Conservation (phyloP, 2,888 invertebrate genomes). For the Noctua janthina region DNA sequence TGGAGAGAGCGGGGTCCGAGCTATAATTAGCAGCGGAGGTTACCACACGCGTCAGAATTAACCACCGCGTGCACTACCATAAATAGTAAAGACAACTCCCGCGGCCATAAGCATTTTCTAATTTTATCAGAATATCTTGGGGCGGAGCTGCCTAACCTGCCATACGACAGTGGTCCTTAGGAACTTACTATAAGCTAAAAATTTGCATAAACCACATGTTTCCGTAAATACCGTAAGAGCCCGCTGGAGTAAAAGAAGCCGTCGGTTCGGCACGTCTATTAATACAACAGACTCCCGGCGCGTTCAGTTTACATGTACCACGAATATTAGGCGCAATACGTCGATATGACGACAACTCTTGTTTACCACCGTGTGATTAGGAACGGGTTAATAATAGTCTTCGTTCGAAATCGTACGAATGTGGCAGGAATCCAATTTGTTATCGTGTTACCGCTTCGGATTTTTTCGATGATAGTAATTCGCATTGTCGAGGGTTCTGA, state of each 20-base stretch:
- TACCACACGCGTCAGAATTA: slow-evolving; percentile 80
- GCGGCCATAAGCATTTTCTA: slow-evolving; percentile 84
- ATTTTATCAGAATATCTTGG: slow-evolving; percentile 79
- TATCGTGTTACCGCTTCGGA: slow-evolving; percentile 43
- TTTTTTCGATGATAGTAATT: slow-evolving; percentile 51
- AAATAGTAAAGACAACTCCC: slow-evolving; percentile 88
- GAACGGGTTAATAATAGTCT: slow-evolving; percentile 57
- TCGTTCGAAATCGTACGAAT: slow-evolving; percentile 49
- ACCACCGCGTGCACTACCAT: slow-evolving; percentile 84
- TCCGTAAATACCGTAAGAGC: slow-evolving; percentile 76
- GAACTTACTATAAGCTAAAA: slow-evolving; percentile 63
- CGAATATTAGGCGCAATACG: slow-evolving; percentile 66
- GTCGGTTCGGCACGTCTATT: slow-evolving; percentile 74
- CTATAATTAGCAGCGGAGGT: slow-evolving; percentile 77
- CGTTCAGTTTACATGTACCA: slow-evolving; percentile 63
- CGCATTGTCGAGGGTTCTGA: slow-evolving; percentile 27
- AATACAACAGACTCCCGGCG: slow-evolving; percentile 78
- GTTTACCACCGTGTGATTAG: slow-evolving; percentile 64
- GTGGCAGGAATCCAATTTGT: slow-evolving; percentile 58
- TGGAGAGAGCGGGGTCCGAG: slow-evolving; percentile 54
- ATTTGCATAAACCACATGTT: slow-evolving; percentile 71
- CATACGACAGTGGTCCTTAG: slow-evolving; percentile 68
- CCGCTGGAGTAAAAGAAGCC: slow-evolving; percentile 73
- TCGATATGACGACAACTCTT: slow-evolving; percentile 64
- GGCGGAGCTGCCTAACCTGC: slow-evolving; percentile 66